Base-by-base conservation (phyloP, 23 tunicate genomes). In the Trididemnum nubilum region DNA sequence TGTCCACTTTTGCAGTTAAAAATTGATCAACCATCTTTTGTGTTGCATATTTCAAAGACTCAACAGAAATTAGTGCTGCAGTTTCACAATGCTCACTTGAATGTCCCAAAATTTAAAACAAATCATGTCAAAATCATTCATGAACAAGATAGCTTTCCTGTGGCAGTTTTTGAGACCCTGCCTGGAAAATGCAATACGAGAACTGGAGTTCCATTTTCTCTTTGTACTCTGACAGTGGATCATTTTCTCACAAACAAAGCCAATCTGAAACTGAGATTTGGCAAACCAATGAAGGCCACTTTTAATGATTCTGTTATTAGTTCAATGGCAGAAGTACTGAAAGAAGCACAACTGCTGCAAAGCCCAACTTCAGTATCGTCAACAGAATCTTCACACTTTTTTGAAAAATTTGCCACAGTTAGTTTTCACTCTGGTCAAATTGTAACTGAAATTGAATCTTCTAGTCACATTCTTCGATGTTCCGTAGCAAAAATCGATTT, bases 201-300 rank as follows among this genome's bases (percentile, higher is more conserved):
- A 5, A 88, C 86, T 18, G 93, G 93, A 2, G 87, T 88, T 0
- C 93, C 93, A 32, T 37, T 73, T 0, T 88, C 93, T 33, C 66
- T 88, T 0, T 82, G 64, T 36, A 77, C 83, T 0, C 30, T 71
- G 1, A 76, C 69, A 21, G 76, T 69, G 27, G 51, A 65, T 39
- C 80, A 88, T 54, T 82, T 76, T 76, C 80, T 88, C 24, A 64
- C 83, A 29, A 88, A 34, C 5, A 88, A 82, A 66, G 93, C 93
- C 15, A 63, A 30, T 36, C 39, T 87, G 23, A 72, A 64, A 22
- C 35, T 73, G 1, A 24, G 15, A 15, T 67, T 87, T 44, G 85
- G 81, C 5, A 59, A 81, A 37, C 91, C 91, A 21, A 26, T 85
- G 1, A 85, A 85, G 40, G 4, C 78, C 40, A 18, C 60, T 2